Percentiles rank a stretch among this genome's conserved stretches.
Evolutionary conservation across 2,797 vertebrate genomes (phyloP).

Genomic region (Amazonetta brasiliensis): DNA sequence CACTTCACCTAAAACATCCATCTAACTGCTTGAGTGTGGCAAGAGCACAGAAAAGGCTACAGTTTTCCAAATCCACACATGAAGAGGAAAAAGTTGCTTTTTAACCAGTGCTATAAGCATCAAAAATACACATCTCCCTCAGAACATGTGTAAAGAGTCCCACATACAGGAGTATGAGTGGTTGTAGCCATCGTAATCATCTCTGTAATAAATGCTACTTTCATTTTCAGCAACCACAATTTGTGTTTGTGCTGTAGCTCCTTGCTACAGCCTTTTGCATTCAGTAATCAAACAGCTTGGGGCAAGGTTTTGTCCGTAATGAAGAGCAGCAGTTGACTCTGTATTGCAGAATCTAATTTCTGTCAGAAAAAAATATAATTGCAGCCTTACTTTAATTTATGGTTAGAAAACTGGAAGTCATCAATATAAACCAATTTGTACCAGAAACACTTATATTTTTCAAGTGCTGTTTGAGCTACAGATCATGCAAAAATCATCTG

Average conservation of each 20-base stretch:
- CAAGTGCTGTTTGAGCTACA: conserved; percentile 19
- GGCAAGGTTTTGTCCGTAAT: not conserved
- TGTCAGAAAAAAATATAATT: conserved; percentile 22
- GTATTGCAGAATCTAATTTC: conserved; percentile 10
- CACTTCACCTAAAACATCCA: not conserved
- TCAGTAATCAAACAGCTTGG: not conserved
- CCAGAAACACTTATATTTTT: not conserved
- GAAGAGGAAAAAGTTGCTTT: not conserved
- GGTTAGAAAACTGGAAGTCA: conserved; percentile 12
- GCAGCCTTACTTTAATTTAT: conserved; percentile 9
- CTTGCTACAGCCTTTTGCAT: not conserved
- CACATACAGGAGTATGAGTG: not conserved
- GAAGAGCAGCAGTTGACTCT: not conserved
- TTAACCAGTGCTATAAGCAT: not conserved
- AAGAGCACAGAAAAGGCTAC: not conserved
- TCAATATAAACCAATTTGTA: conserved; percentile 22
- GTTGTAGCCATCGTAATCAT: not conserved
- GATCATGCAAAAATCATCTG: not conserved
- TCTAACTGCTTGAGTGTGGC: not conserved
- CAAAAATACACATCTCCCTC: not conserved
- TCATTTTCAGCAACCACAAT: not conserved
- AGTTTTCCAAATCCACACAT: not conserved
- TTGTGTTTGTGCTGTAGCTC: not conserved
- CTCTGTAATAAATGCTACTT: conserved; percentile 28
- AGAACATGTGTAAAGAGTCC: not conserved